Conservation (phyloP, 2,888 invertebrate species). For the Macaria liturata region DNA sequence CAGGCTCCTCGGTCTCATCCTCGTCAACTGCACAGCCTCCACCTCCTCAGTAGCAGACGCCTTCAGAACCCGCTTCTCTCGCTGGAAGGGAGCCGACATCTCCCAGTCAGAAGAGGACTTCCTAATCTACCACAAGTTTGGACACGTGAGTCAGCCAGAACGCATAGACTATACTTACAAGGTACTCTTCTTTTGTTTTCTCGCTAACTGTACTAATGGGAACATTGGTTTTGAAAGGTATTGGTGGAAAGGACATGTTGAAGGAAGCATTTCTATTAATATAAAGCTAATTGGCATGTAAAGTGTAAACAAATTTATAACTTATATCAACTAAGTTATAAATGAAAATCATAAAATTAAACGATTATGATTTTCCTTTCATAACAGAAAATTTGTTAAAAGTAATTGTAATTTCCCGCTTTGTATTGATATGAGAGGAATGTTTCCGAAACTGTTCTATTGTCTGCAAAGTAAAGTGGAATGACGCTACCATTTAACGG, state of each 20-base stretch:
- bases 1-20: slow-evolving; percentile 89
- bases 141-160: slow-evolving; percentile 88
- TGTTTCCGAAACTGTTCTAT: too few relatives aligned
- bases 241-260: background rate
- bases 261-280: too few relatives aligned
- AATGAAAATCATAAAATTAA: too few relatives aligned
- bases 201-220: slow-evolving; percentile 53
- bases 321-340: too few relatives aligned
- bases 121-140: slow-evolving; percentile 94
- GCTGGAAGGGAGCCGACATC: slow-evolving; percentile 92
- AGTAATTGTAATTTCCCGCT: too few relatives aligned
- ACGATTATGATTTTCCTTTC: too few relatives aligned
- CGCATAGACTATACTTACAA: slow-evolving; percentile 62
- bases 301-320: too few relatives aligned
- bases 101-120: slow-evolving; percentile 95
- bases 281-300: too few relatives aligned
- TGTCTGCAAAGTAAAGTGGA: too few relatives aligned
- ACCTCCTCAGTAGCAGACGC: slow-evolving; percentile 94
- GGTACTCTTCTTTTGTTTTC: slow-evolving; percentile 62
- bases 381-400: too few relatives aligned
- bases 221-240: slow-evolving; percentile 21
- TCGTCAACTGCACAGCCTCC: slow-evolving; percentile 94
- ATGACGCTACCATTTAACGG: too few relatives aligned
- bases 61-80: slow-evolving; percentile 92
- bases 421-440: too few relatives aligned